Evolutionary conservation across 2,113 vertebrate species (phyloP), one percentile per base, ranked within the genome.

Genomic region (Azemiops feae): DNA sequence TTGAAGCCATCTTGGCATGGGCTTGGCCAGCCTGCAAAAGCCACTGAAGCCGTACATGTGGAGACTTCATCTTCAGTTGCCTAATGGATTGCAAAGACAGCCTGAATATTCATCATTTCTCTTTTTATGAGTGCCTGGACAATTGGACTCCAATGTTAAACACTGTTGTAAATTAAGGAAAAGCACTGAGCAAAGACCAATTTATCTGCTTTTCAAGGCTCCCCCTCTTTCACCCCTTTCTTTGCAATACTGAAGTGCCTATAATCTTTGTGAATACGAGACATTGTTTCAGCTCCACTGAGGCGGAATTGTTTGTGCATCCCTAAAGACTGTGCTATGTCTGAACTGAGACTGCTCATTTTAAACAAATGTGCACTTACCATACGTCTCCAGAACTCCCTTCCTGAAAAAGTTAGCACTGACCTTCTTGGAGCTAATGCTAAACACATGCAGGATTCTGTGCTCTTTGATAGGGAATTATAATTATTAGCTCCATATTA

Each of bases 101-200:
- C 98, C 97, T 98, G 98, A 98, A 98, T 98, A 98, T 98, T 98
- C 98, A 98, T 98, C 97, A 98, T 97, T 97, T 96, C 96, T 97
- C 96, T 96, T 98, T 98, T 98, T 98, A 98, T 98, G 98, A 98
- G 98, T 97, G 98, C 97, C 98, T 98, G 97, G 98, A 97, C 97
- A 98, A 98, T 98, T 98, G 96, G 89, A 96, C 96, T 97, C 95
- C 93, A 0, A 97, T 97, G 97, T 97, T 96, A 97, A 97, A 97
- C 97, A 96, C 97, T 96, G 98, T 96, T 97, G 98, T 98, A 98
- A 98, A 98, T 98, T 97, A 97, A 96, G 93, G 96, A 97, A 97
- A 97, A 97, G 97, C 97, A 97, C 97, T 96, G 94, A 97, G 94
- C 93, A 97, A 98, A 97, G 95, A 97, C 97, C 97, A 97, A 97